A percentile compares a stretch with the other conserved stretches of the same genome.
Evolutionary conservation across 2,797 vertebrate genomes (phyloP).

Genomic region (Otus scops): DNA sequence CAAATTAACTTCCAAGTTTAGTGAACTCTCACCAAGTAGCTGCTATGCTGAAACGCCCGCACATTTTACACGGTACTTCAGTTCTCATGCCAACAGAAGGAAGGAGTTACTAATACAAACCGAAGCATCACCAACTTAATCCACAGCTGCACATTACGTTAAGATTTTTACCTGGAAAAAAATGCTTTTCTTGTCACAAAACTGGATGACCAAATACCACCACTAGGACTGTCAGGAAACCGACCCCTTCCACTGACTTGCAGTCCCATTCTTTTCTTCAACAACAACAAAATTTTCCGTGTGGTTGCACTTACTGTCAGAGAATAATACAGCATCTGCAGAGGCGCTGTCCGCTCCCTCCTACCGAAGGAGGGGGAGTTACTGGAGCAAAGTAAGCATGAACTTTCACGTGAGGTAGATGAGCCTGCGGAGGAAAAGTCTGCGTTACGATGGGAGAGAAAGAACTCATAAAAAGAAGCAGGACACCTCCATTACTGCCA

Average conservation of each 20-base stretch:
- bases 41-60: background rate
- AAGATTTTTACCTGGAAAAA: constrained; percentile 62
- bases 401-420: constrained; percentile 91
- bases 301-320: constrained; percentile 80
- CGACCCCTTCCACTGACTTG: background rate
- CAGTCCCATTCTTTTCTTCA: background rate
- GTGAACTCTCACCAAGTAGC: background rate
- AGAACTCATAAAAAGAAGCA: background rate
- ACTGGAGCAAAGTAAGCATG: constrained; percentile 93
- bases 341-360: constrained; percentile 86
- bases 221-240: constrained; percentile 9
- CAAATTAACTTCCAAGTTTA: background rate
- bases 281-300: background rate
- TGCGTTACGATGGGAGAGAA: background rate
- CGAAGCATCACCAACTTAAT: constrained; percentile 45
- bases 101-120: constrained; percentile 49
- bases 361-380: constrained; percentile 87
- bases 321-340: constrained; percentile 92
- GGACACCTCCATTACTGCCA: background rate
- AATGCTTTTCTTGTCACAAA: constrained; percentile 50
- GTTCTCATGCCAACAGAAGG: constrained; percentile 48
- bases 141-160: constrained; percentile 26
- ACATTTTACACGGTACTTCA: background rate
- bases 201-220: constrained; percentile 26
- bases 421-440: constrained; percentile 76